Evolutionary conservation across 2,113 vertebrate species (phyloP).

Genomic region (Forbesichthys papilliferus): DNA sequence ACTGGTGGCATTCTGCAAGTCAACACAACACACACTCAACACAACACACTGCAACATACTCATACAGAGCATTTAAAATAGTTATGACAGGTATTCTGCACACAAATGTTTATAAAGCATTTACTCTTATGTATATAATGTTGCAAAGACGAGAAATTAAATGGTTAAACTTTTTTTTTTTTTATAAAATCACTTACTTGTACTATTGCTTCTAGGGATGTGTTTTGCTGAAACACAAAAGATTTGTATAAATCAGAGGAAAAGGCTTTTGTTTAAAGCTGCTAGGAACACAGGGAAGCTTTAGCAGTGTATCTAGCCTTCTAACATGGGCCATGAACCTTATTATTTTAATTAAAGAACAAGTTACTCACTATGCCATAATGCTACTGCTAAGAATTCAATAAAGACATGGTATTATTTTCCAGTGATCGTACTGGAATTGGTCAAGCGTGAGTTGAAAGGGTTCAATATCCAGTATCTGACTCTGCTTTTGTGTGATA

Average conservation of each 20-base stretch:
- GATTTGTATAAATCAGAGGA: neutral
- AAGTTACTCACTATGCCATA: neutral
- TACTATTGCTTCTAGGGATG: constrained; percentile 98
- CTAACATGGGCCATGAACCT: neutral
- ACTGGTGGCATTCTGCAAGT: constrained; percentile 93
- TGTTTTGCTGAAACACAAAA: constrained; percentile 87
- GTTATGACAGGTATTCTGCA: too few relatives aligned
- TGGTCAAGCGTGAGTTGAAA: too few relatives aligned
- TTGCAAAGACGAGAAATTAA: too few relatives aligned
- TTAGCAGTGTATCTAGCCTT: neutral
- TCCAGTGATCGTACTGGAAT: neutral
- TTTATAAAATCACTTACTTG: constrained; percentile 81
- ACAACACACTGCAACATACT: neutral
- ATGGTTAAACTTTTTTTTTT: neutral
- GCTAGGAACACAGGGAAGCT: neutral
- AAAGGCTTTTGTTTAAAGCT: neutral
- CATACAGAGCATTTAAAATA: too few relatives aligned
- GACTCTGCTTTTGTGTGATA: too few relatives aligned
- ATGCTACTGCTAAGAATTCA: neutral
- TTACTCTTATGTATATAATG: too few relatives aligned
- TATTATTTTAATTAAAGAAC: neutral
- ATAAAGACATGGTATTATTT: too few relatives aligned
- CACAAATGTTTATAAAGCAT: too few relatives aligned
- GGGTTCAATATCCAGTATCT: too few relatives aligned
- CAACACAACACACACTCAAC: constrained; percentile 11